phyloP scores from a whole-genome alignment of 2,797 vertebrate species.

The Enteromius thamalakanensis region DNA sequence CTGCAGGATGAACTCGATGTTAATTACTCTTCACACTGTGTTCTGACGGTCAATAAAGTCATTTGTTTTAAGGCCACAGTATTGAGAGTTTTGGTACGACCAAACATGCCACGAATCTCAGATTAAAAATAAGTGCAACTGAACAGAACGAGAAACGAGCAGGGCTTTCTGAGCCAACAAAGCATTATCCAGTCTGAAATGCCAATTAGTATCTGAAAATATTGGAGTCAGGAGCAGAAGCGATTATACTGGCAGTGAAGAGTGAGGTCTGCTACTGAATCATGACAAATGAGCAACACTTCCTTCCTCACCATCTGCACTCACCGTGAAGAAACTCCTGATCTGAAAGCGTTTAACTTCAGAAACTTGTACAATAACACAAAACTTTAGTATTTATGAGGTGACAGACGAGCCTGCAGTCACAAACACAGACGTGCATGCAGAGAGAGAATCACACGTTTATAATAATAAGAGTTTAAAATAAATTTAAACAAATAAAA shows the following conservation, averaged over 20 bases:
- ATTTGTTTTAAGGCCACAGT: neutral
- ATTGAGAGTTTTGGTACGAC: neutral
- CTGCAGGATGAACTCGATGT: neutral
- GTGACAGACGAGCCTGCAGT: neutral
- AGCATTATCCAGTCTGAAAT: neutral
- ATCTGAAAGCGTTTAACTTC: neutral
- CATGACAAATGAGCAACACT: conserved; percentile 7
- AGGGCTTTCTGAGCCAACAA: neutral
- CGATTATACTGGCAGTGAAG: neutral
- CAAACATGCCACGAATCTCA: neutral
- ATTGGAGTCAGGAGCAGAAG: neutral
- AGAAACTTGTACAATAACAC: neutral
- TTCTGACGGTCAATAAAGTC: neutral
- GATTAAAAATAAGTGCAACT: neutral
- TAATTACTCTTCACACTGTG: neutral
- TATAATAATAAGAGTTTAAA: neutral
- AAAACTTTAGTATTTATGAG: neutral
- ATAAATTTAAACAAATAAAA: no score
- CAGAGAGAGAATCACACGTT: neutral
- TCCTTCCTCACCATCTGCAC: conserved; percentile 4
- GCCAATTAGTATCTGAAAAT: neutral
- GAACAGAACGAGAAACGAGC: neutral
- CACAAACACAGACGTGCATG: neutral
- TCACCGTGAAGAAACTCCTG: neutral
- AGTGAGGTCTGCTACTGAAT: conserved; percentile 3